These are phyloP conservation scores for Meloidogyne chitwoodi DNA, from an alignment of 1,140 invertebrate genomes.

Conservation along the genomic window DNA sequence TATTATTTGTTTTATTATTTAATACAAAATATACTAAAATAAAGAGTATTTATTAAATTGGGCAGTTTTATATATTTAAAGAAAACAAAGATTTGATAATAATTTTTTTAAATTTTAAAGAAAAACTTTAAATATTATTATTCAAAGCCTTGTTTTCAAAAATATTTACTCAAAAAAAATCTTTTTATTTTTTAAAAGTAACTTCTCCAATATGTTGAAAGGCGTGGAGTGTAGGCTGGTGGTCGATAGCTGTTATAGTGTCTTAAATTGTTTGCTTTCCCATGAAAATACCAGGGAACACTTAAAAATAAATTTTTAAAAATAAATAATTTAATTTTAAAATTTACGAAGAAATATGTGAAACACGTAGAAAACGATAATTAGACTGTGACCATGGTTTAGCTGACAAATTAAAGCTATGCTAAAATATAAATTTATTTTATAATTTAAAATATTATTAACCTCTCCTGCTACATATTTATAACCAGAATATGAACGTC, in stretches of 20 bases:
- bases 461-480: conserved; percentile 46
- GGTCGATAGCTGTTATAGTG: conserved; percentile 51
- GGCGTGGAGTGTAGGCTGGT: conserved; percentile 28
- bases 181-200: conserved; percentile 25
- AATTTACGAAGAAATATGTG: conserved; percentile 40
- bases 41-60: no score
- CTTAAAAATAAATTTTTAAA: conserved; percentile 28
- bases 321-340: not conserved
- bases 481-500: conserved; percentile 46
- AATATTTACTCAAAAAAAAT: not conserved
- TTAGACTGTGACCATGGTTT: conserved; percentile 50
- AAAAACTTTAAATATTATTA: no score
- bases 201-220: conserved; percentile 45
- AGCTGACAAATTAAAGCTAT: conserved; percentile 39
- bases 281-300: conserved; percentile 42
- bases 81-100: no score
- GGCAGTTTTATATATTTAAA: no score
- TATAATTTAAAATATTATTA: not conserved
- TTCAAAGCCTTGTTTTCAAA: no score
- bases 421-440: conserved; percentile 1
- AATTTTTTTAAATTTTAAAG: no score
- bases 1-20: no score
- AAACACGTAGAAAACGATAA: conserved; percentile 37
- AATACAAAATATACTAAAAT: no score
- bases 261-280: conserved; percentile 28